Base-by-base conservation (phyloP, 2,888 invertebrate genomes). In the Cetonia aurata region DNA sequence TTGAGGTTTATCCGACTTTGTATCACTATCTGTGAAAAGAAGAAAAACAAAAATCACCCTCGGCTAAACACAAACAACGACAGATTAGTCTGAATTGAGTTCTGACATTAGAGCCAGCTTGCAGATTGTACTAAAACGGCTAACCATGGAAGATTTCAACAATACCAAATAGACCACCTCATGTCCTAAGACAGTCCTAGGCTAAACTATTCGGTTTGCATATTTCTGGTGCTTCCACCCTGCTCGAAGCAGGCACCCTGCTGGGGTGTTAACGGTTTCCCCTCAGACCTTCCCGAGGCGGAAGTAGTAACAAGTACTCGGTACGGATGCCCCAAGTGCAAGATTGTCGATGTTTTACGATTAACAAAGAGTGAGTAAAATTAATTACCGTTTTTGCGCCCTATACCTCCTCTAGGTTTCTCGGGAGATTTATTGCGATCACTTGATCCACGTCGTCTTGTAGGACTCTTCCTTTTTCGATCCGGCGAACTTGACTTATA, bases 61-160 rank as follows among this genome's bases (percentile, higher is more conserved):
- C 67, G 52, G 57, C 44, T 60, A 56, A 60, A 59, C 46, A 56
- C 41, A 56, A 53, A 87, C 90, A 90, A 89, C 87, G 86, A 88
- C 89, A 92, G 91, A 92, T 87, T 93, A 93, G 92, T 93, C 92
- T 92, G 92, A 92, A 93, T 93, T 92, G 92, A 92, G 93, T 92
- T 92, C 85, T 90, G 86, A 86, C 74, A 75, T 48, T 82, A 69
- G 69, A 71, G 67, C 79, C 88, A 90, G 88, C 91, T 91, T 88
- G 90, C 91, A 91, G 86, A 92, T 92, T 90, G 85, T 83, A 90
- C 93, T 93, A 83, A 92, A 92, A 91, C 72, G 78, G 92, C 92
- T 85, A 88, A 89, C 88, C 88, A 88, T 87, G 84, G 87, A 89
- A 87, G 91, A 85, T 92, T 92, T 68, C 71, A 73, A 73, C 75